Evolutionary conservation across 2,797 vertebrate species (phyloP), one percentile per base, ranked within the genome.

Genomic region (Sus cebifrons): DNA sequence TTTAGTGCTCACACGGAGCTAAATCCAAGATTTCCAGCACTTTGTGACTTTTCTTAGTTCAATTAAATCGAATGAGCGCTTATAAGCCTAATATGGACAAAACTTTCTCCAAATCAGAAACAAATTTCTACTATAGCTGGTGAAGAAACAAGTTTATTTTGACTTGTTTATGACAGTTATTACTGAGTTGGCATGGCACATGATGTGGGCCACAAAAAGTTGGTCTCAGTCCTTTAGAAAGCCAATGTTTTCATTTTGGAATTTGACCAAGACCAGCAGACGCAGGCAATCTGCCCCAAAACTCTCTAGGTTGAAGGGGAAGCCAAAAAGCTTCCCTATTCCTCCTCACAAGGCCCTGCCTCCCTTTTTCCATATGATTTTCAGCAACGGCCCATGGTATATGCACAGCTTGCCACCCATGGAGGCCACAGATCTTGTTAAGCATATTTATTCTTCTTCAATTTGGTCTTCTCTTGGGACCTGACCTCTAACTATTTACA

Each of bases 121-220:
- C 44, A 87, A 52, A 27, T 40, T 88, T 96, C 94, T 78, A 91
- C 68, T 88, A 79, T 9, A 56, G 56, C 25, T 68, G 79, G 2
- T 68, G 29, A 97, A 94, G 65, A 83, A 82, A 71, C 6, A 67
- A 60, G 71, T 87, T 95, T 74, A 92, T 74, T 78, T 81, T 73
- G 32, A 94, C 64, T 93, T 82, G 52, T 49, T 95, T 96, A 81
- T 67, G 29, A 60, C 5, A 77, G 65, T 88, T 79, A 89, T 44
- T 86, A 44, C 85, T 62, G 65, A 70, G 25, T 84, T 81, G 94
- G 32, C 68, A 73, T 91, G 79, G 29, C 4, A n/a, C 70, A 27
- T 70, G 20, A 54, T 67, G 52, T 67, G 36, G 52, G 81, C 62
- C 64, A n/a, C 52, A 83, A 44, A 67, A 67, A 86, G 68, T 54